Evolutionary conservation across 1,140 invertebrate genomes (phyloP).

Genomic region (Tribolium madens): DNA sequence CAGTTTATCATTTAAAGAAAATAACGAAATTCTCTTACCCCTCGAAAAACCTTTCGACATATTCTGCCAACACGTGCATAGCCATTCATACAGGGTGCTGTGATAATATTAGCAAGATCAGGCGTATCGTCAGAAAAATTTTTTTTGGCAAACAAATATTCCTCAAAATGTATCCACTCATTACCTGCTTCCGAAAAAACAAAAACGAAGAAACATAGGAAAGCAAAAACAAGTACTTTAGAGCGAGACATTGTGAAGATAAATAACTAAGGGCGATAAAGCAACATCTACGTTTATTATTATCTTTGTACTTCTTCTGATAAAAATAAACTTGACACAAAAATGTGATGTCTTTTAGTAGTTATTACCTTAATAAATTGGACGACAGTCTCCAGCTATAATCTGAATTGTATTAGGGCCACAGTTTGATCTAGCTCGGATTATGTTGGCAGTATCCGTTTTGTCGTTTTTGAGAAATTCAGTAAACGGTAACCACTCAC

Average conservation of each 20-base stretch:
- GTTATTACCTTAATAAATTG: constrained; percentile 19
- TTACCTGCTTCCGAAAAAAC: not conserved
- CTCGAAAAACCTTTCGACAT: constrained; percentile 5
- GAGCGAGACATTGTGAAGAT: not conserved
- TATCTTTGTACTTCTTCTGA: constrained; percentile 1
- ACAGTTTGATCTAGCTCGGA: constrained; percentile 10
- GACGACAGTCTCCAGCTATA: constrained; percentile 17
- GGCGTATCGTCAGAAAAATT: not conserved
- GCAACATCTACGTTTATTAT: not conserved
- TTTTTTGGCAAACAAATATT: not conserved
- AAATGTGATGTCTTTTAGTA: too few relatives aligned
- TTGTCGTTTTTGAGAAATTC: constrained; percentile 15
- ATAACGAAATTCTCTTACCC: not conserved
- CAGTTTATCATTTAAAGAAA: not conserved
- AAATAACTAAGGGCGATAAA: constrained; percentile 20
- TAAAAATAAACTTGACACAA: constrained; percentile 8
- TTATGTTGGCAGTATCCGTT: constrained; percentile 20
- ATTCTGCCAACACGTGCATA: not conserved
- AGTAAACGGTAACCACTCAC: constrained; percentile 13
- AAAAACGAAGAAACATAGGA: not conserved
- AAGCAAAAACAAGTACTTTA: not conserved
- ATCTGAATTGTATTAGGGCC: constrained; percentile 6
- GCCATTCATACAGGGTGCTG: not conserved
- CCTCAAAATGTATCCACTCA: not conserved
- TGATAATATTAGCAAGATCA: not conserved